Evolutionary conservation across 1,140 invertebrate species (phyloP), one percentile per base, ranked within the genome.

Genomic region (Zaprionus capensis): DNA sequence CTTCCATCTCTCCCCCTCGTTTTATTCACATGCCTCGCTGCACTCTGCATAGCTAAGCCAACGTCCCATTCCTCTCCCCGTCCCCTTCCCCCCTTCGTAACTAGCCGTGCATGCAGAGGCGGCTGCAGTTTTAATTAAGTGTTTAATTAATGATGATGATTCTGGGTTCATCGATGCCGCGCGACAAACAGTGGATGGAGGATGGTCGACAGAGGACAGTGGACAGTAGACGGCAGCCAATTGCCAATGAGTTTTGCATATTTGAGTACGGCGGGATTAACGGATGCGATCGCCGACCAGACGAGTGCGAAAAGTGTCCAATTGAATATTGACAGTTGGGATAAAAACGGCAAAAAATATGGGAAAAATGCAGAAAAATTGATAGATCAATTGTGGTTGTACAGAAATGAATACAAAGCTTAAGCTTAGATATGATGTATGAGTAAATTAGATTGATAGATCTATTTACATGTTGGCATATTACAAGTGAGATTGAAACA

Each of bases 111-210:
- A 7, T 20, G 34, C 22, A 28, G 14, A 38, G 57, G n/a, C 59
- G 51, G 28, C 56, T 76, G 74, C 74, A 72, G 74, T 76, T 76
- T 76, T 71, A 76, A 76, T 76, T 71, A 76, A 76, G 74, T 76
- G 69, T 67, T 72, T 76, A 76, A 76, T 76, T 76, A 76, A 72
- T 76, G 62, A 72, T 76, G 69, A 70, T 63, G 72, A 24, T 59
- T 68, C 65, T 69, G 71, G 71, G 57, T 38, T 31, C 65, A 74
- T 69, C 57, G 49, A 62, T 62, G 71, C 28, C 34, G 9, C 57
- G 57, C 46, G 65, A n/a, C 14, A 41, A 46, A 63, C 34, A 15
- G 17, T 65, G 70, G 59, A 53, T 17, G 63, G 51, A 36, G 49
- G 26, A 44, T 20, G 14, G 38, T 15, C 5, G 14, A n/a, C 38